Evolutionary conservation across 2,888 invertebrate genomes (phyloP).

Genomic region (Lordiphosa andalusiaca): DNA sequence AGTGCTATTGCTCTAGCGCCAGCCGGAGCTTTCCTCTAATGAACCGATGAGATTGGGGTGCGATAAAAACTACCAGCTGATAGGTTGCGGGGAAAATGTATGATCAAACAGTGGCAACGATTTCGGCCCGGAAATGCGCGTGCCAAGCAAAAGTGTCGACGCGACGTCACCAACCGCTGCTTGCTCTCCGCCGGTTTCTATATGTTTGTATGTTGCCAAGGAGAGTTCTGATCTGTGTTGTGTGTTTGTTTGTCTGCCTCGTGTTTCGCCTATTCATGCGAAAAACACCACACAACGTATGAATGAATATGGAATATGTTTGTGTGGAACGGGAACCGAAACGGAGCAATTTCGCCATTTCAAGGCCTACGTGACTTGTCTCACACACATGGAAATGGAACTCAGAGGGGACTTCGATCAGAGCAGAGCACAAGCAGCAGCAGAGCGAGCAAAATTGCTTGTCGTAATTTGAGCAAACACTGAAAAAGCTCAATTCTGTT

Average conservation of each 20-base stretch:
- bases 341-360: slow-evolving; percentile 58
- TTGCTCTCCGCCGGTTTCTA: slow-evolving; percentile 8
- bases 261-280: slow-evolving; percentile 58
- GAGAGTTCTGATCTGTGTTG: slow-evolving; percentile 32
- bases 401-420: slow-evolving; percentile 10
- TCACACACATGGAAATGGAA: slow-evolving; percentile 49
- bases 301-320: slow-evolving; percentile 50
- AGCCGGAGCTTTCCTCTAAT: slow-evolving; percentile 33
- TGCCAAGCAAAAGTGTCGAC: slow-evolving; percentile 37
- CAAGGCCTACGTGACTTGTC: slow-evolving; percentile 74
- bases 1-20: slow-evolving; percentile 6
- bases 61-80: slow-evolving; percentile 3
- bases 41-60: slow-evolving; percentile 19
- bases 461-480: slow-evolving; percentile 12
- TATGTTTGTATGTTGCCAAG: slow-evolving; percentile 62
- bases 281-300: slow-evolving; percentile 41
- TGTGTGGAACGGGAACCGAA: slow-evolving; percentile 12
- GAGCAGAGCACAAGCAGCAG: slow-evolving; percentile 4
- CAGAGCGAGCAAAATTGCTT: slow-evolving; percentile 9
- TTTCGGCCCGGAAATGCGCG: slow-evolving; percentile 39
- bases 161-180: slow-evolving; percentile 48
- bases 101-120: slow-evolving; percentile 15
- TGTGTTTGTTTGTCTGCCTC: slow-evolving; percentile 46
- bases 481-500: slow-evolving; percentile 3
- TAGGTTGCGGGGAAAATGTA: slow-evolving; percentile 21